Conservation (phyloP, 2,888 invertebrate genomes). For the Synanthedon myopaeformis region DNA sequence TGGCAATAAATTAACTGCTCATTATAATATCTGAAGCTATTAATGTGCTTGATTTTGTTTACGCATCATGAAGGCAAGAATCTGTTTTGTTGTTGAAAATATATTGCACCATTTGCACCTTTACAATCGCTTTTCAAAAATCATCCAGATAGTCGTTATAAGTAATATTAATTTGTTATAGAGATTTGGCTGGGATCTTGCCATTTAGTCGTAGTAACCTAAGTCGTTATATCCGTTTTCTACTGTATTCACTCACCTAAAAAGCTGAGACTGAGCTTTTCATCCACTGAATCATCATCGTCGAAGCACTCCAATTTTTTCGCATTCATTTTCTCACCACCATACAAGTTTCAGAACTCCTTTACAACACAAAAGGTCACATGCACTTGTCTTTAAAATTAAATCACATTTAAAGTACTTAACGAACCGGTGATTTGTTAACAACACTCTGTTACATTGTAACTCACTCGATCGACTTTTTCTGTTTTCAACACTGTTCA, state of each 20-base stretch:
- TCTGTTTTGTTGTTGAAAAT: background rate
- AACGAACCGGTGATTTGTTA: background rate
- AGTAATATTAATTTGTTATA: too few relatives aligned
- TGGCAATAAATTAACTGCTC: conserved; percentile 12
- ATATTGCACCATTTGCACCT: background rate
- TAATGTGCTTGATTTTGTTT: background rate
- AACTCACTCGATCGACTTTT: background rate
- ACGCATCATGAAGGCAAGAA: background rate
- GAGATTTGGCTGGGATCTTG: too few relatives aligned
- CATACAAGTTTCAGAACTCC: conserved; percentile 32
- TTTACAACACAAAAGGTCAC: conserved; percentile 45
- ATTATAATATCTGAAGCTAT: conserved; percentile 5
- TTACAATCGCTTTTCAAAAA: background rate
- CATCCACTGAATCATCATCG: conserved; percentile 57
- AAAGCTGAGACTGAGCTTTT: conserved; percentile 63
- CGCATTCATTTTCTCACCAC: conserved; percentile 56
- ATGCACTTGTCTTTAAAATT: conserved; percentile 52
- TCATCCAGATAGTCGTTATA: too few relatives aligned
- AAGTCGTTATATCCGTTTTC: too few relatives aligned
- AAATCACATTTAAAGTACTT: conserved; percentile 18
- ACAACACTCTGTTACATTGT: background rate
- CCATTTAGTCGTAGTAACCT: too few relatives aligned
- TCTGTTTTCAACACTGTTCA: conserved; percentile 18
- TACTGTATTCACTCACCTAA: conserved; percentile 38
- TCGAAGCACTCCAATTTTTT: conserved; percentile 65